Evolutionary conservation across 1,140 invertebrate species (phyloP).

Genomic region (Scaptomyza montana): DNA sequence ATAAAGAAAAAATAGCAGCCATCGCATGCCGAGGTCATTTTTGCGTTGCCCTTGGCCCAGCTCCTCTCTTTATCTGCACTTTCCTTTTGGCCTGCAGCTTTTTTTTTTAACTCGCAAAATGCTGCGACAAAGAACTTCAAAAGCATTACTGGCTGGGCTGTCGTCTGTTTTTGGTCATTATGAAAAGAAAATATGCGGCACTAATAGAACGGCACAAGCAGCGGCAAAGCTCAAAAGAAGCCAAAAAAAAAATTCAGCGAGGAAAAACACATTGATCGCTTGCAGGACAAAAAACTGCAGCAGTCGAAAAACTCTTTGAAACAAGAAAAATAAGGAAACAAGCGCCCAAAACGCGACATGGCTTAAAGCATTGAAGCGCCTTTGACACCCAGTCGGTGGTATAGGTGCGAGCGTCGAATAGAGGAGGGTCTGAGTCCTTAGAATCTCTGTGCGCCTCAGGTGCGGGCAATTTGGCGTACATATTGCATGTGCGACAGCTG

Average conservation of each 20-base stretch:
- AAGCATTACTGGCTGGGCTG: slow-evolving; percentile 59
- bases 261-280: slow-evolving; percentile 13
- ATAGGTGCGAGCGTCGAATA: background rate
- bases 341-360: slow-evolving; percentile 25
- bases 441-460: slow-evolving; percentile 8
- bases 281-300: slow-evolving; percentile 12
- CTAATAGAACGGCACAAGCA: background rate
- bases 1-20: slow-evolving; percentile 41
- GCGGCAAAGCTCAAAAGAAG: slow-evolving; percentile 28
- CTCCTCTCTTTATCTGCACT: background rate
- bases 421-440: background rate
- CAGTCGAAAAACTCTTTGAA: background rate
- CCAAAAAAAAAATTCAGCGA: slow-evolving; percentile 15
- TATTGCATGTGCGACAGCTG: slow-evolving; percentile 72
- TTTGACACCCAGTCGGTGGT: slow-evolving; percentile 56
- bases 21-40: slow-evolving; percentile 65
- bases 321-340: slow-evolving; percentile 12
- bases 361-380: slow-evolving; percentile 70
- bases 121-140: slow-evolving; percentile 67
- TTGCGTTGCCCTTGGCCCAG: slow-evolving; percentile 49
- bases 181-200: slow-evolving; percentile 68
- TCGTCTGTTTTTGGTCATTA: slow-evolving; percentile 76
- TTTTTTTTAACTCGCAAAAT: background rate
- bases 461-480: slow-evolving; percentile 54
- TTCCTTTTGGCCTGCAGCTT: slow-evolving; percentile 1